Conservation (phyloP, 2,888 invertebrate genomes). For the Amphipyra berbera region DNA sequence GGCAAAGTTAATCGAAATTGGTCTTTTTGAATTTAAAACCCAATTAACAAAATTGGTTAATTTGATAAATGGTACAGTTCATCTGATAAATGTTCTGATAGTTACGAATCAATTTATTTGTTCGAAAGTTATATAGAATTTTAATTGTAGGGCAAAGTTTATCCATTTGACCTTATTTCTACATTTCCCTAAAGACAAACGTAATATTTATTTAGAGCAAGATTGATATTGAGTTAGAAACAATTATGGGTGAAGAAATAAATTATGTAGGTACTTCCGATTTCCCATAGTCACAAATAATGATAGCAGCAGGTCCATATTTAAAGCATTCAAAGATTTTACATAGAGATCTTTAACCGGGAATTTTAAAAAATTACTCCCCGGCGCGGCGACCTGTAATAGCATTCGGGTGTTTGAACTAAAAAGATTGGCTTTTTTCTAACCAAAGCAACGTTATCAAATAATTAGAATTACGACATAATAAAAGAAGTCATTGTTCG, state of each 20-base stretch:
- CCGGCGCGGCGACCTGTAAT: too few relatives aligned
- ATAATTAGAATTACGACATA: constrained; percentile 49
- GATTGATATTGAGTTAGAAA: neutral
- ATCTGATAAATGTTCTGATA: constrained; percentile 18
- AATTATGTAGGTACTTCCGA: too few relatives aligned
- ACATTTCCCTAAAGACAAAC: neutral
- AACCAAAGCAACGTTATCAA: constrained; percentile 43
- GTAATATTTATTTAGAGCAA: neutral
- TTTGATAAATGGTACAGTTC: constrained; percentile 48
- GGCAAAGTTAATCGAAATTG: constrained; percentile 28
- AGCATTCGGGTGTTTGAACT: neutral
- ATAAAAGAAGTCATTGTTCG: constrained; percentile 53
- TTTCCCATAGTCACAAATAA: too few relatives aligned
- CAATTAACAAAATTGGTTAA: constrained; percentile 53
- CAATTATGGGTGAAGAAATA: neutral
- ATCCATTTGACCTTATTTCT: constrained; percentile 3
- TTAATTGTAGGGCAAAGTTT: constrained; percentile 14
- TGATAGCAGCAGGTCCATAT: too few relatives aligned
- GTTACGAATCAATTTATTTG: constrained; percentile 35
- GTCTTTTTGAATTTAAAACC: constrained; percentile 28
- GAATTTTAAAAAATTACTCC: too few relatives aligned
- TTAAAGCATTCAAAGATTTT: too few relatives aligned
- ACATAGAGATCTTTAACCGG: too few relatives aligned
- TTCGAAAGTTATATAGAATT: constrained; percentile 9
- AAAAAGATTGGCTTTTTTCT: constrained; percentile 11